Conservation (phyloP, 2,888 invertebrate species). For the Dryocosmus kuriphilus region DNA sequence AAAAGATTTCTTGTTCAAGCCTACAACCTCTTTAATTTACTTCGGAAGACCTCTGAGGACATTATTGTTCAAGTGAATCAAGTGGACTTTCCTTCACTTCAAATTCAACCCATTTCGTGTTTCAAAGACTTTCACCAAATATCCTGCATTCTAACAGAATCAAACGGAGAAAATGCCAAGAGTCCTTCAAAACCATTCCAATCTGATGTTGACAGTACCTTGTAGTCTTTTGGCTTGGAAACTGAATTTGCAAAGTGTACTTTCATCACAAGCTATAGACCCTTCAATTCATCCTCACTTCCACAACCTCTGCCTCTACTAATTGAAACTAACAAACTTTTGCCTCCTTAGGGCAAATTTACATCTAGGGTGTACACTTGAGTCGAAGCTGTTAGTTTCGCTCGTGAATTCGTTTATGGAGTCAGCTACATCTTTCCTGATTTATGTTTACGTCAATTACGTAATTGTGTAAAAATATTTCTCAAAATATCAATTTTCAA, state of each 20-base stretch:
- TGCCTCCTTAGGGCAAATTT: constrained; percentile 32
- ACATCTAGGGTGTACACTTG: constrained; percentile 4
- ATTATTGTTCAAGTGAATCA: not conserved
- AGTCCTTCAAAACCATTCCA: constrained; percentile 1
- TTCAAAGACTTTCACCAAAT: not conserved
- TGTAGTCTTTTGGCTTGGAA: constrained; percentile 5
- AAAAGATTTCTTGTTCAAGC: not conserved
- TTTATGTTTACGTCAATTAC: not conserved
- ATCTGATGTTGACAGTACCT: constrained; percentile 16
- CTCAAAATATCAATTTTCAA: no score
- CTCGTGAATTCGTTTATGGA: constrained; percentile 41
- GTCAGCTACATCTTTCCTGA: not conserved
- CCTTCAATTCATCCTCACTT: constrained; percentile 22
- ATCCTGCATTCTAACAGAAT: not conserved
- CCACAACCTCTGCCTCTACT: constrained; percentile 18
- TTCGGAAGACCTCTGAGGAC: not conserved
- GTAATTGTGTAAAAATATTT: not conserved
- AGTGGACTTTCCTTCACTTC: not conserved
- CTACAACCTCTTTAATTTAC: not conserved
- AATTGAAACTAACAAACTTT: constrained; percentile 36
- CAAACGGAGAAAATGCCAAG: constrained; percentile 8
- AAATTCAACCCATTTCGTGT: no score
- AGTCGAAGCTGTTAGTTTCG: constrained; percentile 17
- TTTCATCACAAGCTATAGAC: constrained; percentile 15
- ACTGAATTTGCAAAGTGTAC: constrained; percentile 26